A percentile compares a stretch with the other conserved stretches of the same genome.
phyloP scores from a whole-genome alignment of 2,113 vertebrate genomes.

The Globicephala melas region DNA sequence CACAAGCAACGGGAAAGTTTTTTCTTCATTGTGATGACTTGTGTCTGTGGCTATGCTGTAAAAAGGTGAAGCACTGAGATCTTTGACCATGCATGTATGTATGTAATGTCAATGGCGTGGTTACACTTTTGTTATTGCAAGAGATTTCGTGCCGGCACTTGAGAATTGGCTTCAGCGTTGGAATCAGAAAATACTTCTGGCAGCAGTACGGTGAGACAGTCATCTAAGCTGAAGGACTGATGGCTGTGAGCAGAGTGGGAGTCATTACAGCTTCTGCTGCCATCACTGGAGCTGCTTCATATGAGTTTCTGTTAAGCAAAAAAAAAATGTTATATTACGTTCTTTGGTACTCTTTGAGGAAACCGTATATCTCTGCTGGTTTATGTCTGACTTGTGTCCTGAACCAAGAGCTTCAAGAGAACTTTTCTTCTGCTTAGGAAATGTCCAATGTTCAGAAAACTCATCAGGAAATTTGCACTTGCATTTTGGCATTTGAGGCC shows the following conservation, averaged over 20 bases:
- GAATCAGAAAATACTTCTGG: constrained; percentile 15
- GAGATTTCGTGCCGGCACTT: not conserved
- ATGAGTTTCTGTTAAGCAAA: constrained; percentile 17
- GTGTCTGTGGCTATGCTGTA: not conserved
- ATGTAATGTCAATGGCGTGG: not conserved
- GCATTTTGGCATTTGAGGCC: not conserved
- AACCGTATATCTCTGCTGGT: no score
- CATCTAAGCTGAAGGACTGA: not conserved
- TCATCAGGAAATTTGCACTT: not conserved
- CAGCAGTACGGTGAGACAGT: not conserved
- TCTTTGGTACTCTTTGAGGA: not conserved
- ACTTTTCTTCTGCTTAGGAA: not conserved
- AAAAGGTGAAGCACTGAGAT: not conserved
- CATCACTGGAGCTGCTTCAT: not conserved
- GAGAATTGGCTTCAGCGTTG: not conserved
- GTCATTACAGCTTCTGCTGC: not conserved
- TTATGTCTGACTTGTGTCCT: not conserved
- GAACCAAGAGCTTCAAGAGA: not conserved
- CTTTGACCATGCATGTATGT: not conserved
- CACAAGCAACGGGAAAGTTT: not conserved
- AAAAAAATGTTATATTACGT: not conserved
- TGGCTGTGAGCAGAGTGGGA: not conserved
- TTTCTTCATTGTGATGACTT: no score
- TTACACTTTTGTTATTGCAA: not conserved
- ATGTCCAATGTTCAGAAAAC: not conserved